Base-by-base conservation (phyloP, 2,888 invertebrate genomes). In the Stenchaetothrips biformis region DNA sequence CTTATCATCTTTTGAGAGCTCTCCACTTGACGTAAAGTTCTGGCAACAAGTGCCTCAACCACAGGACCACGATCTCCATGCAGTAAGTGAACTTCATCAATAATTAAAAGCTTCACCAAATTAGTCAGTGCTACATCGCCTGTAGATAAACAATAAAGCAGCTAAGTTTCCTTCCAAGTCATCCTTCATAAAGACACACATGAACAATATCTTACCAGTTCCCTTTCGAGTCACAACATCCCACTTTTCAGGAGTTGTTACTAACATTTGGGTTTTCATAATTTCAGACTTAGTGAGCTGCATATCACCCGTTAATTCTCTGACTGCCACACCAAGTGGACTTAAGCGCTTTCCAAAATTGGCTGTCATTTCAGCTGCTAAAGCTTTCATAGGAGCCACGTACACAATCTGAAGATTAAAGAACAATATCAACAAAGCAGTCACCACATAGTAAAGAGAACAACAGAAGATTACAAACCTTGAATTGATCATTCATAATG, bases 161-260 rank as follows among this genome's bases (percentile, higher is more conserved):
- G 9, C 0, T 16, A n/a, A 48, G 48, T 21, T 59, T 49, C 16
- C 16, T 48, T 37, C 4, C 37, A 37, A 37, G 37, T 2, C 37
- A 37, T 37, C 4, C 37, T 37, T 37, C 37, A 48, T 13, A 81
- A n/a, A 79, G 4, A 48, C 13, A 37, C 21, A 16, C 21, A 77
- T 16, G 18, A 21, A 47, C 18, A 77, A 48, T n/a, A 62, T 59
- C 83, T 86, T 86, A 92, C 92, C 93, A 48, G 94, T 92, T 21
- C 95, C 94, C 87, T 99, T 99, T 83, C 99, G 90, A 0, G 99
- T 99, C 1, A 99, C 97, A 8, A 99, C 98, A 86, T 99, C 99
- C 99, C 99, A 99, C 85, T 99, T 99, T 88, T 99, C 99, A 0
- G 99, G 99, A 0, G 99, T 99, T 1, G 98, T 97, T 1, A 99